Evolutionary conservation across 2,797 vertebrate genomes (phyloP).

Genomic region (Anniella stebbinsi): DNA sequence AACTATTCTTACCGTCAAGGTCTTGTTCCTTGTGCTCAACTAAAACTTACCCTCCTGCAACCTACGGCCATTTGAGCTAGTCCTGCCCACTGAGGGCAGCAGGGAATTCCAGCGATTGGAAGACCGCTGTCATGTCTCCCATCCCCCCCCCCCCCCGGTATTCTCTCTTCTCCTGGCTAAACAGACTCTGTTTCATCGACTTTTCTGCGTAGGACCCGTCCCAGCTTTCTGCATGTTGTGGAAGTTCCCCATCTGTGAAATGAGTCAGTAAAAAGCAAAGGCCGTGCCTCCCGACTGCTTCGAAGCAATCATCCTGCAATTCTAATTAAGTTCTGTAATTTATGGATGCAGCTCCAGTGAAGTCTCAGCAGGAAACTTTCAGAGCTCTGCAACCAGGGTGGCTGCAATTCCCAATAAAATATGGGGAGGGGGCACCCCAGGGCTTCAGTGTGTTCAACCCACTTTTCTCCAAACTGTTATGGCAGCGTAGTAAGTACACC

Average conservation of each 20-base stretch:
- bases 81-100: background rate
- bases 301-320: background rate
- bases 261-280: background rate
- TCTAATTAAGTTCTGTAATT: background rate
- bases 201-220: background rate
- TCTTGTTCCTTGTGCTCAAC: background rate
- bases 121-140: background rate
- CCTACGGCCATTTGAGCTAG: background rate
- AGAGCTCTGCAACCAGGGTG: background rate
- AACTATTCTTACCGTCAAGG: background rate
- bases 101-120: background rate
- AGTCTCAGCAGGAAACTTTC: background rate
- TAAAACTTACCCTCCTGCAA: background rate
- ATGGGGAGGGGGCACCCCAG: background rate
- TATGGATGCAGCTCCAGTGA: background rate
- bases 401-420: background rate
- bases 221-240: background rate
- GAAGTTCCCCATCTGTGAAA: background rate
- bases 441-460: background rate
- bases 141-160: too few species aligned
- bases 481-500: too few species aligned
- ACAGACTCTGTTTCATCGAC: background rate
- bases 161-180: background rate
- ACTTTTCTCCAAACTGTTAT: background rate
- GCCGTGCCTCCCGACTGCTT: background rate